Evolutionary conservation across 2,888 invertebrate species (phyloP).

Genomic region (Allophyes oxyacanthae): DNA sequence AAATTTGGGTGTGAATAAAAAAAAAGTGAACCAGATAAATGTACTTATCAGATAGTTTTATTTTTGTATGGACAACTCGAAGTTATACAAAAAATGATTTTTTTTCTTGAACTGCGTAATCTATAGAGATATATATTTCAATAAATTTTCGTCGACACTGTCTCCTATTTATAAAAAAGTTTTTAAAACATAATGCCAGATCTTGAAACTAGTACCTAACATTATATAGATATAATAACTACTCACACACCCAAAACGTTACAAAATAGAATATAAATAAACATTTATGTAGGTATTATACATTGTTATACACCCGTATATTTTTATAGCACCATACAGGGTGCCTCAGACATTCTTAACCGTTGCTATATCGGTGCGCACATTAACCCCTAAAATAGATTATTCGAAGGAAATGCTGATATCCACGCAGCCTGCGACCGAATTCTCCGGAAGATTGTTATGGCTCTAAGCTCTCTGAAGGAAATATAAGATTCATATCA

Average conservation of each 20-base stretch:
- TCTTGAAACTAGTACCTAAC: too few species aligned
- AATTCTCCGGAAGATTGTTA: constrained; percentile 61
- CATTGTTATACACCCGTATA: constrained; percentile 31
- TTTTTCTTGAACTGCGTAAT: too few species aligned
- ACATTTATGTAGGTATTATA: constrained; percentile 21
- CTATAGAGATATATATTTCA: too few species aligned
- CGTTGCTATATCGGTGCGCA: constrained; percentile 55
- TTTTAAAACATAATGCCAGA: too few species aligned
- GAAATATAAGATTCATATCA: constrained; percentile 60
- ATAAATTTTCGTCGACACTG: too few species aligned
- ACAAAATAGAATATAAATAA: constrained; percentile 3
- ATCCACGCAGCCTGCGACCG: constrained; percentile 56
- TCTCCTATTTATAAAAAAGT: too few species aligned
- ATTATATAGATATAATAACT: background rate
- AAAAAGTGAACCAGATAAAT: too few species aligned
- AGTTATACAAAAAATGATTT: too few species aligned
- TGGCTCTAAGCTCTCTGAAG: constrained; percentile 56
- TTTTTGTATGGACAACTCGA: too few species aligned
- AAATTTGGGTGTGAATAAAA: too few species aligned
- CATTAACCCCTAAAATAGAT: constrained; percentile 69
- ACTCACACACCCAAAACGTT: constrained; percentile 9
- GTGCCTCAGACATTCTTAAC: constrained; percentile 50
- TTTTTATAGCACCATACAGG: constrained; percentile 46
- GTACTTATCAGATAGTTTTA: too few species aligned
- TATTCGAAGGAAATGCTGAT: constrained; percentile 64